Percentiles rank a stretch among this genome's conserved stretches.
These are phyloP conservation scores for Incurvaria masculella DNA, from an alignment of 2,888 invertebrate species.

Conservation along the genomic window DNA sequence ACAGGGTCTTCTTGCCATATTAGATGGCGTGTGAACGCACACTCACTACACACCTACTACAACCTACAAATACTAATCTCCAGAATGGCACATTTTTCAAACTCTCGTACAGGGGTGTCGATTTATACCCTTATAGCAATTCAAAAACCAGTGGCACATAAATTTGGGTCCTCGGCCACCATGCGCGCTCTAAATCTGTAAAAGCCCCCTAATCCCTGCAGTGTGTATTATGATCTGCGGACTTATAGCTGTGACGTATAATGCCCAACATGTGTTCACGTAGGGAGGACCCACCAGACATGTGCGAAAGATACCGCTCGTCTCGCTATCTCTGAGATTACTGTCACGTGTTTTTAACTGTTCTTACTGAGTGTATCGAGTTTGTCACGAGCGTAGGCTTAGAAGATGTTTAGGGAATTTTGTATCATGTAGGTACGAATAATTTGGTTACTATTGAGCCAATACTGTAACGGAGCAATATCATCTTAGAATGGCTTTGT, in stretches of 20 bases:
- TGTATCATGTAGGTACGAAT: too few relatives aligned
- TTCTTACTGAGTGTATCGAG: neutral
- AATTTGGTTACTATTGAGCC: too few relatives aligned
- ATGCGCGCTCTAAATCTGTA: conserved; percentile 31
- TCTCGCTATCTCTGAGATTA: too few relatives aligned
- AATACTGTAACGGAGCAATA: too few relatives aligned
- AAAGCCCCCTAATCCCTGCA: conserved; percentile 43
- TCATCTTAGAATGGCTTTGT: too few relatives aligned
- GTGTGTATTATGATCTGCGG: conserved; percentile 50
- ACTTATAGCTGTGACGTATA: conserved; percentile 38
- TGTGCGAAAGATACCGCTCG: conserved; percentile 16
- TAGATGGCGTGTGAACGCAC: too few relatives aligned
- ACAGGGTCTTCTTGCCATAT: too few relatives aligned
- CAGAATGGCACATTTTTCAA: too few relatives aligned
- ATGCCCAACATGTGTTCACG: conserved; percentile 45
- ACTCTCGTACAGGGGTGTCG: neutral
- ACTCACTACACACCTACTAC: too few relatives aligned
- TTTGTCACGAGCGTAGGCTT: too few relatives aligned
- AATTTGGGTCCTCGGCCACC: conserved; percentile 37
- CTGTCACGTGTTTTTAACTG: neutral
- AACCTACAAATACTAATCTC: too few relatives aligned
- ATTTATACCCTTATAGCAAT: conserved; percentile 4
- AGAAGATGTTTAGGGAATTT: too few relatives aligned
- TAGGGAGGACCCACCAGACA: conserved; percentile 22
- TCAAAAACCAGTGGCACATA: conserved; percentile 28